Evolutionary conservation across 2,888 invertebrate genomes (phyloP).

Genomic region (Halocaridina rubra): DNA sequence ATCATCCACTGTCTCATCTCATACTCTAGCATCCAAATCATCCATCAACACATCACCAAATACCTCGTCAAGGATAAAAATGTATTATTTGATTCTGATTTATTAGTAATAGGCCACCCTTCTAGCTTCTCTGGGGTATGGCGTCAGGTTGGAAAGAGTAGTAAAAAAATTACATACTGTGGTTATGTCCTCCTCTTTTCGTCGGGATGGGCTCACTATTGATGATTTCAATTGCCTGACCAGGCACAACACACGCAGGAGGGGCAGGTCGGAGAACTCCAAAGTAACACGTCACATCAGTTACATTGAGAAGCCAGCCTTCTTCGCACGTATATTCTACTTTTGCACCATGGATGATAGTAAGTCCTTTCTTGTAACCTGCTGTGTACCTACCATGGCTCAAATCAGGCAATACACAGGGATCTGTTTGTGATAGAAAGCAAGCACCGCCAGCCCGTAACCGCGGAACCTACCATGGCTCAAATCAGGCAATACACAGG

Average conservation of each 20-base stretch:
- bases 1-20: background rate
- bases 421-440: conserved; percentile 71
- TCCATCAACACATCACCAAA: too few species aligned
- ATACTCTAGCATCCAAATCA: too few species aligned
- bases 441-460: background rate
- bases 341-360: conserved; percentile 83
- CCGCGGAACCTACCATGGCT: conserved; percentile 78
- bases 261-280: conserved; percentile 35
- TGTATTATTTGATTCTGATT: too few species aligned
- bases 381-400: conserved; percentile 79
- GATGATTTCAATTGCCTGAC: background rate
- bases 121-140: too few species aligned
- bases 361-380: conserved; percentile 83
- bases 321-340: conserved; percentile 73
- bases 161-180: background rate
- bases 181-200: background rate
- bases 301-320: conserved; percentile 31
- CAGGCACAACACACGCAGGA: conserved; percentile 45
- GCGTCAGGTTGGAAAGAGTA: too few species aligned
- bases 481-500: conserved; percentile 78
- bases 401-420: conserved; percentile 78
- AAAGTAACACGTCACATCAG: conserved; percentile 35
- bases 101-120: too few species aligned
- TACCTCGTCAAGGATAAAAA: too few species aligned
- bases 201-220: background rate